Conservation (phyloP, 1,140 invertebrate species). For the Philopotamus ludificatus region DNA sequence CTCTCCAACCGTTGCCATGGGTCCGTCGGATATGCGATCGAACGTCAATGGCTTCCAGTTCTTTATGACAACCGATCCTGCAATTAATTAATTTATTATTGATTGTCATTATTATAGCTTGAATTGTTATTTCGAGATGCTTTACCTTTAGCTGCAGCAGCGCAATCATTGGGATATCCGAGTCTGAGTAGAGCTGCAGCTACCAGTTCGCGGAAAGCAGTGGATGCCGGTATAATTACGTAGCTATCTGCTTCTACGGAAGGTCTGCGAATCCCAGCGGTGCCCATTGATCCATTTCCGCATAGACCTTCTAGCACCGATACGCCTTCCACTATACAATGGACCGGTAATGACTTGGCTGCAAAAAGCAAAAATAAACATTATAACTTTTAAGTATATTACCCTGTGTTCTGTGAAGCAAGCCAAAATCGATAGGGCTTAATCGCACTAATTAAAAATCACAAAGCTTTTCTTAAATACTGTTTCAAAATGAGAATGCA, state of each 20-base stretch:
- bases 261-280: slow-evolving; percentile 59
- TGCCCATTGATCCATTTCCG: slow-evolving; percentile 35
- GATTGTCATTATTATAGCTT: background rate
- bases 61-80: slow-evolving; percentile 85
- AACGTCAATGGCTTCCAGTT: slow-evolving; percentile 92
- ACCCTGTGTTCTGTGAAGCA: background rate
- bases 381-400: background rate
- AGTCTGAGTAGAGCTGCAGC: slow-evolving; percentile 73
- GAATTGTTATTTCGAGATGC: too few species aligned
- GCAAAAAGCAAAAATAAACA: slow-evolving; percentile 45
- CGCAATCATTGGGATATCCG: slow-evolving; percentile 74
- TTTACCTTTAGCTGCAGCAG: slow-evolving; percentile 76
- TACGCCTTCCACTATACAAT: slow-evolving; percentile 85
- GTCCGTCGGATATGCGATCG: slow-evolving; percentile 86
- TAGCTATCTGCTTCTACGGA: slow-evolving; percentile 86
- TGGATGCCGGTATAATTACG: slow-evolving; percentile 88
- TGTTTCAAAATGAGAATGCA: slow-evolving; percentile 31
- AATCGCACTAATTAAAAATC: slow-evolving; percentile 40
- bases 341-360: slow-evolving; percentile 90
- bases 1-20: slow-evolving; percentile 83
- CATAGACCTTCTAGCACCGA: slow-evolving; percentile 62
- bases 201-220: slow-evolving; percentile 81
- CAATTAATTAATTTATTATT: too few species aligned
- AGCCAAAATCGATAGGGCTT: slow-evolving; percentile 13
- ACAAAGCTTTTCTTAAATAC: slow-evolving; percentile 33